A percentile compares a stretch with the other conserved stretches of the same genome.
Conservation (phyloP, 1,140 invertebrate species). For the Coenobita brevimanus region DNA sequence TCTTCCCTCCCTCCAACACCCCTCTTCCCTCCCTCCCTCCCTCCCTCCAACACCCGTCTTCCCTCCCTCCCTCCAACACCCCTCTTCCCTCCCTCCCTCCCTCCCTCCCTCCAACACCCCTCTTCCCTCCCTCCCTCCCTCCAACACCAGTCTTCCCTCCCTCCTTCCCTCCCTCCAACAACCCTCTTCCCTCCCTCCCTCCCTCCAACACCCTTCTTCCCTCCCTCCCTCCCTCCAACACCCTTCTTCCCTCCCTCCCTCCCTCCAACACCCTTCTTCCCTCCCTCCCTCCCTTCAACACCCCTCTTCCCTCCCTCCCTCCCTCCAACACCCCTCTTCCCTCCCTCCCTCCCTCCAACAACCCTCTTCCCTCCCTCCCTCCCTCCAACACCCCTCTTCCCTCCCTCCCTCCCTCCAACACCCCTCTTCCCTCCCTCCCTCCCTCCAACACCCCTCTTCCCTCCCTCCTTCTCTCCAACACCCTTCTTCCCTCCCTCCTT, state of each 20-base stretch:
- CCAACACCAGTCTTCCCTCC: not conserved
- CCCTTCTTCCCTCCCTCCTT: not conserved
- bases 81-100: not conserved
- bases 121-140: not conserved
- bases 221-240: not conserved
- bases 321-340: not conserved
- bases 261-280: not conserved
- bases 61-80: not conserved
- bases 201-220: not conserved
- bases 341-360: not conserved
- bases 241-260: too few relatives aligned
- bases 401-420: too few relatives aligned
- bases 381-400: not conserved
- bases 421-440: too few relatives aligned
- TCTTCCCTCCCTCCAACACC: not conserved
- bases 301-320: not conserved
- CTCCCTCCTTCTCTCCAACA: conserved; percentile 8
- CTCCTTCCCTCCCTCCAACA: not conserved
- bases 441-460: too few relatives aligned
- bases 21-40: not conserved
- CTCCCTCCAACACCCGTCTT: not conserved
- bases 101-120: not conserved
- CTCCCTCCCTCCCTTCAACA: not conserved
- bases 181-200: too few relatives aligned
- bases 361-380: not conserved